phyloP scores from a whole-genome alignment of 2,888 invertebrate species.

The Drosophila atroscutellata region DNA sequence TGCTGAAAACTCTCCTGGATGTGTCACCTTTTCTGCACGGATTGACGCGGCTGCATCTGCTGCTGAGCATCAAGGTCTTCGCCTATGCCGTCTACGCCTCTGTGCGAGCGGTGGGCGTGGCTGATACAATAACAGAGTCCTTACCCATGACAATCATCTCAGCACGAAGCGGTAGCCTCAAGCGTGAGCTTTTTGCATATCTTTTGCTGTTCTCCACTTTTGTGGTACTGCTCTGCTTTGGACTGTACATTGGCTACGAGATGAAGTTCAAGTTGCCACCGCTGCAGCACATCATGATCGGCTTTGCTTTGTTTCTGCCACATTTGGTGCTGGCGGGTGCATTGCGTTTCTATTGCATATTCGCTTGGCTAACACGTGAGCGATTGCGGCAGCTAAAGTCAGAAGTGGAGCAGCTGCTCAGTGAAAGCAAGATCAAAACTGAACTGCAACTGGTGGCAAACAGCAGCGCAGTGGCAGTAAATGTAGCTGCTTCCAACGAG shows the following conservation, averaged over 20 bases:
- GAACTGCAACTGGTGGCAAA: slow-evolving; percentile 27
- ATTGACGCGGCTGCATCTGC: slow-evolving; percentile 69
- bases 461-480: slow-evolving; percentile 14
- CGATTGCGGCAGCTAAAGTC: slow-evolving; percentile 49
- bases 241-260: slow-evolving; percentile 75
- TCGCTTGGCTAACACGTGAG: slow-evolving; percentile 64
- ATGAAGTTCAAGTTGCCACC: slow-evolving; percentile 80
- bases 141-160: slow-evolving; percentile 14
- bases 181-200: slow-evolving; percentile 58
- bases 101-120: slow-evolving; percentile 50
- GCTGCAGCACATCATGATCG: slow-evolving; percentile 71
- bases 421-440: slow-evolving; percentile 11
- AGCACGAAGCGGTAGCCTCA: background rate
- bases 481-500: background rate
- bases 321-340: slow-evolving; percentile 74
- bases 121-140: slow-evolving; percentile 53
- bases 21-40: slow-evolving; percentile 74
- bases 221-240: slow-evolving; percentile 58
- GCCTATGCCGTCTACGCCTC: slow-evolving; percentile 67
- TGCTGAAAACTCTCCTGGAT: slow-evolving; percentile 66
- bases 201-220: slow-evolving; percentile 68
- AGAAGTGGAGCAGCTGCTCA: slow-evolving; percentile 39
- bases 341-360: slow-evolving; percentile 51
- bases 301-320: slow-evolving; percentile 77
- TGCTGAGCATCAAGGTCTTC: slow-evolving; percentile 73